phyloP scores from a whole-genome alignment of 1,140 invertebrate species.

The Zaprionus africanus region DNA sequence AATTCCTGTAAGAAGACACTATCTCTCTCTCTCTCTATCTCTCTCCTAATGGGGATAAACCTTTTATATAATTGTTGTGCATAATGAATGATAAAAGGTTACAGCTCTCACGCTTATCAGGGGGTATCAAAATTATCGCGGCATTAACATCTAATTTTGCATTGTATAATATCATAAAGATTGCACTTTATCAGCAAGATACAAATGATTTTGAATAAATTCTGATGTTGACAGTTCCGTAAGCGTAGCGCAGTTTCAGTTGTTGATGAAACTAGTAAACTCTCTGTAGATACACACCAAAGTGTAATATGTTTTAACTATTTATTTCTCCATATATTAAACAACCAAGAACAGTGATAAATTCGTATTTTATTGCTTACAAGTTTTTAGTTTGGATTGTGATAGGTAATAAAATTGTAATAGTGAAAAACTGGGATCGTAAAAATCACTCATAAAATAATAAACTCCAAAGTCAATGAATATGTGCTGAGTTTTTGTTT shows the following conservation, averaged over 20 bases:
- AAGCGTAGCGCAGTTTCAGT: not conserved
- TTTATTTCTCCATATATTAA: not conserved
- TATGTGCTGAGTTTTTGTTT: too few species aligned
- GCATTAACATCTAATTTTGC: constrained; percentile 50
- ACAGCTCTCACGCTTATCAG: constrained; percentile 23
- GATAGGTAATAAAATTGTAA: constrained; percentile 10
- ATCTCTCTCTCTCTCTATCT: not conserved
- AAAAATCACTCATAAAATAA: too few species aligned
- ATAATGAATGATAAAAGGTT: constrained; percentile 13
- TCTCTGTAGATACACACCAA: too few species aligned
- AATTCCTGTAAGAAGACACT: constrained; percentile 25
- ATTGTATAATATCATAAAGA: constrained; percentile 36
- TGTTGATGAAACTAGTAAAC: not conserved
- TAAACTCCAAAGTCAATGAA: too few species aligned
- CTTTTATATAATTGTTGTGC: constrained; percentile 15
- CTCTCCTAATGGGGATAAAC: constrained; percentile 12
- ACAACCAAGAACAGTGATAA: constrained; percentile 9
- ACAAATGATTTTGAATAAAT: not conserved
- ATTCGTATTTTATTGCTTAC: constrained; percentile 44
- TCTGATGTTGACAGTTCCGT: not conserved
- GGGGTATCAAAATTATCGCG: constrained; percentile 22
- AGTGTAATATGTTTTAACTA: not conserved
- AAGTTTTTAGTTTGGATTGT: constrained; percentile 9
- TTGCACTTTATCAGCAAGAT: constrained; percentile 10
- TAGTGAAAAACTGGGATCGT: not conserved